These are phyloP conservation scores for Ostrea denselamellosa DNA, from an alignment of 1,140 invertebrate genomes.

Conservation along the genomic window DNA sequence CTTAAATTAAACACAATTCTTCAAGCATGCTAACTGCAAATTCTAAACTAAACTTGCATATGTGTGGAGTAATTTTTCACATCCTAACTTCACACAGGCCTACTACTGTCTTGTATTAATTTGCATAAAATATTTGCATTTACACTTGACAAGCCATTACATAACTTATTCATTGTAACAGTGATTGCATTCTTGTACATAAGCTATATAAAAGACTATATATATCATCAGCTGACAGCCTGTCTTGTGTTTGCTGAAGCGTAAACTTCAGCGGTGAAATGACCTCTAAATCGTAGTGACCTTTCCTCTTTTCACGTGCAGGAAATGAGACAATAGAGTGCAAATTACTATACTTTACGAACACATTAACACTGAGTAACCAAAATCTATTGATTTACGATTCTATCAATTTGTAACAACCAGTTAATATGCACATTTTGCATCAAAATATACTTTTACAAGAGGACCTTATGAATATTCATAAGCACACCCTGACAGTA, in stretches of 20 bases:
- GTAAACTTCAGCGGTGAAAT: slow-evolving; percentile 37
- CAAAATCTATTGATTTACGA: neutral
- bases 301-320: slow-evolving; percentile 31
- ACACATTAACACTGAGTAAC: neutral
- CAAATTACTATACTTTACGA: neutral
- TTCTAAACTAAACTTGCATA: too few species aligned
- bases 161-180: slow-evolving; percentile 11
- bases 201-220: neutral
- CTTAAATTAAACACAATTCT: too few species aligned
- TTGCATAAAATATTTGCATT: slow-evolving; percentile 29
- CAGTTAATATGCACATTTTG: neutral
- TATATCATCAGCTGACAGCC: slow-evolving; percentile 31
- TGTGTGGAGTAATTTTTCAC: too few species aligned
- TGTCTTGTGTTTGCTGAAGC: slow-evolving; percentile 34
- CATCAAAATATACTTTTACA: neutral
- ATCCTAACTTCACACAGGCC: too few species aligned
- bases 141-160: neutral
- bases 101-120: neutral
- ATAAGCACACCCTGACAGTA: slow-evolving; percentile 24
- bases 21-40: too few species aligned
- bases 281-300: slow-evolving; percentile 28
- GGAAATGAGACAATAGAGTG: slow-evolving; percentile 14
- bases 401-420: neutral
- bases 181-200: slow-evolving; percentile 23
- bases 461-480: neutral